Evolutionary conservation across 2,797 vertebrate genomes (phyloP), one percentile per base, ranked within the genome.

Genomic region (Mus spretus): DNA sequence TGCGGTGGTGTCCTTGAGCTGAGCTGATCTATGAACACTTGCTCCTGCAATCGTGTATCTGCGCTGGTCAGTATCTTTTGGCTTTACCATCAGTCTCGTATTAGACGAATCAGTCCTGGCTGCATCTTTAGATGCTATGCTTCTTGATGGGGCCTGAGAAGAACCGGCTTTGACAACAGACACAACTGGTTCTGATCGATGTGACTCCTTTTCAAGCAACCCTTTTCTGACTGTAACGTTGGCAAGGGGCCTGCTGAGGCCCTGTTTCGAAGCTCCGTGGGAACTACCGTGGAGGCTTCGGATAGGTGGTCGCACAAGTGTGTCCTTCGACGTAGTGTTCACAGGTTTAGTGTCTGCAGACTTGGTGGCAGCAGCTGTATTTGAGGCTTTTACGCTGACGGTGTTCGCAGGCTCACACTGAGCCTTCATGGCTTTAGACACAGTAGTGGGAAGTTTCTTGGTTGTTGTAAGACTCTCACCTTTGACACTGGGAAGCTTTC

Each of bases 401-500:
- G 34, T 80, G 14, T 53, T 96, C 0, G 0, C 0, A 13, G 95
- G 24, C 2, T 19, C 91, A 90, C 96, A 89, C 44, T 85, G 61
- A 85, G 83, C 61, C 83, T 86, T 50, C 47, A 8, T 50, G 47
- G 47, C 47, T 50, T 50, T 50, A 50, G 47, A 50, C 47, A 50
- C 47, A 95, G 83, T 34, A 79, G 90, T 11, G 82, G 90, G 17
- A 74, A n/a, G 37, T 34, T 98, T 97, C 91, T 95, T 97, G 3
- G 89, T 89, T 85, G 67, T 22, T 87, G 95, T 47, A 88, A 92
- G 97, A 91, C 53, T 95, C 57, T 97, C 96, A 4, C 28, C 96
- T 31, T 97, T 96, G 0, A 78, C 87, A 89, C 92, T 95, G 28
- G 95, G 88, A 15, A 98, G 97, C 97, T 99, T 99, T 98, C 99